Evolutionary conservation across 2,113 vertebrate genomes (phyloP).

Genomic region (Ptilorrhoa leucosticta): DNA sequence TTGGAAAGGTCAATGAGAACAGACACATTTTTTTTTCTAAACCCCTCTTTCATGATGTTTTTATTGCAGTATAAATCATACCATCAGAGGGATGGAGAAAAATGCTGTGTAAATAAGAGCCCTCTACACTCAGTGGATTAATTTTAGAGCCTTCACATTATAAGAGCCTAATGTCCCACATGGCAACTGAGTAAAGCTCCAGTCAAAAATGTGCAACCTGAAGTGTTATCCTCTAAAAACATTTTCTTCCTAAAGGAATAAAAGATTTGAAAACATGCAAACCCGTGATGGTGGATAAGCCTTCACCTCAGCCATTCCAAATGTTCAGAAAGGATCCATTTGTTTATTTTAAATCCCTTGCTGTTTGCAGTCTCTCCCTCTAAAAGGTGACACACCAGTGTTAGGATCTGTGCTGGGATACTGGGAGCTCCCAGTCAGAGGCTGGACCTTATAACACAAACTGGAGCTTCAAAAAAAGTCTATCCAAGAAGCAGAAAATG

Average conservation of each 20-base stretch:
- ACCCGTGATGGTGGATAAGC: background rate
- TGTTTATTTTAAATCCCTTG: background rate
- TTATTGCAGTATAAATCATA: background rate
- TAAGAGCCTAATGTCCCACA: background rate
- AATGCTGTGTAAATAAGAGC: background rate
- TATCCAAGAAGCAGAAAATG: background rate
- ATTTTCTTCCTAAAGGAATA: slow-evolving; percentile 52
- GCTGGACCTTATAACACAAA: background rate
- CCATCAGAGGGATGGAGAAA: background rate
- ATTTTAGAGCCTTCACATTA: background rate
- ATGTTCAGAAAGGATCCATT: background rate
- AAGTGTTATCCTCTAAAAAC: slow-evolving; percentile 31
- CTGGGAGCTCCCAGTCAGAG: background rate
- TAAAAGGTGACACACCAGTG: background rate
- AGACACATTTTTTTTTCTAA: background rate
- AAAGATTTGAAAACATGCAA: background rate
- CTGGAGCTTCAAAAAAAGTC: background rate
- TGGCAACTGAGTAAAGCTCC: background rate
- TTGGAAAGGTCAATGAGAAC: background rate
- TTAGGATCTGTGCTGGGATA: background rate
- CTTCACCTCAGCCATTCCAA: background rate
- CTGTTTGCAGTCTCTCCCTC: background rate
- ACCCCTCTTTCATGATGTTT: background rate
- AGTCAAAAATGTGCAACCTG: background rate
- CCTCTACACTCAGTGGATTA: background rate